A percentile compares a stretch with the other conserved stretches of the same genome.
Evolutionary conservation across 1,140 invertebrate genomes (phyloP).

Genomic region (Wiebesia pumilae): DNA sequence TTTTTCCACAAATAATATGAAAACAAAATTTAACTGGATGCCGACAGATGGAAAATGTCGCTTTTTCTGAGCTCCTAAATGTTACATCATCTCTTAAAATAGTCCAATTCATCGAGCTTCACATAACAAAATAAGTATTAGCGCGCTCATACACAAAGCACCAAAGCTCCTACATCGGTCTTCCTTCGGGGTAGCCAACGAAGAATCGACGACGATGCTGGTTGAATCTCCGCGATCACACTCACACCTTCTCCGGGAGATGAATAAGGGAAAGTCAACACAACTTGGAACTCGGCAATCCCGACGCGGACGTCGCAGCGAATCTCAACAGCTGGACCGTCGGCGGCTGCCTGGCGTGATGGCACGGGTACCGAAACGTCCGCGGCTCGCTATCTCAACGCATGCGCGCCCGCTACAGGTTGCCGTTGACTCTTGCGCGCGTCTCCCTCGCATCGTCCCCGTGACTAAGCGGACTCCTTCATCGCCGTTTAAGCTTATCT

Average conservation of each 20-base stretch:
- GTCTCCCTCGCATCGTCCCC: not conserved
- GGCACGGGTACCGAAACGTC: too few species aligned
- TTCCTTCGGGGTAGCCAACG: not conserved
- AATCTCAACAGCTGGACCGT: slow-evolving; percentile 31
- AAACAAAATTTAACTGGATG: too few species aligned
- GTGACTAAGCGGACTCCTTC: not conserved
- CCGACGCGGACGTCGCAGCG: not conserved
- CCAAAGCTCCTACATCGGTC: not conserved
- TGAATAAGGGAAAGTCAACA: too few species aligned
- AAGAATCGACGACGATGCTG: not conserved
- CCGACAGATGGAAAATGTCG: too few species aligned
- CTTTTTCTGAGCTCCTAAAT: too few species aligned
- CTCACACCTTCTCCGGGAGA: too few species aligned
- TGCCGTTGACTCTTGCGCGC: not conserved
- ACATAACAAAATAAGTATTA: too few species aligned
- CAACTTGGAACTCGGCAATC: not conserved
- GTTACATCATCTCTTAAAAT: too few species aligned
- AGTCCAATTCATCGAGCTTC: too few species aligned
- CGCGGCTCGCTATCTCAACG: too few species aligned
- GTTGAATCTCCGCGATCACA: not conserved
- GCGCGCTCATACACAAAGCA: too few species aligned
- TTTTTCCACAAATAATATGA: too few species aligned
- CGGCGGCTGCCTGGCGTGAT: not conserved
- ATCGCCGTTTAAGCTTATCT: not conserved
- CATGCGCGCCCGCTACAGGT: slow-evolving; percentile 25